These are phyloP conservation scores for Myodes glareolus DNA, from an alignment of 2,113 vertebrate genomes.

Conservation along the genomic window DNA sequence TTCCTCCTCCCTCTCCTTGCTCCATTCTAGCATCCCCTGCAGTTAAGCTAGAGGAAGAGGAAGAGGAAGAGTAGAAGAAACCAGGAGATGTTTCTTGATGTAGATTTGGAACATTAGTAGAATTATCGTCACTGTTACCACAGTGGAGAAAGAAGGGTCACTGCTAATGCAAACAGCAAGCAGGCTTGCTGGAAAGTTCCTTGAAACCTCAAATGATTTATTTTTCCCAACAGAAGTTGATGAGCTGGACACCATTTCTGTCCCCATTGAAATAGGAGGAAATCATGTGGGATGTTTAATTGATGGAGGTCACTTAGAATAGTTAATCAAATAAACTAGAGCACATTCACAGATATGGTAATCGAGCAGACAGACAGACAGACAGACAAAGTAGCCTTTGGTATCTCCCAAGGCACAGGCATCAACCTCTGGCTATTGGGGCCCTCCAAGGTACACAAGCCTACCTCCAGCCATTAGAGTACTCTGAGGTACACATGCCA, in stretches of 20 bases:
- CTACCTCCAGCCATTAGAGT: background rate
- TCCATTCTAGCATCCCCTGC: rapidly evolving
- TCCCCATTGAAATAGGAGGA: background rate
- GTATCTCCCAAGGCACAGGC: background rate
- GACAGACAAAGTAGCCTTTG: background rate
- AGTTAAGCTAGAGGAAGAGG: too few relatives aligned
- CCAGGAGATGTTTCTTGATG: background rate
- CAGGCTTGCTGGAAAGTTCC: background rate
- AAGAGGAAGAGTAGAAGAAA: background rate
- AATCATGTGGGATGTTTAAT: background rate
- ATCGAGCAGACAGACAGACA: too few relatives aligned
- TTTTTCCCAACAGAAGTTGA: background rate
- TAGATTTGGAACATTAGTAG: background rate
- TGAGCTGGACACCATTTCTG: background rate
- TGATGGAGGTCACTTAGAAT: background rate
- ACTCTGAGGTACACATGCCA: too few relatives aligned
- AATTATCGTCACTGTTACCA: background rate
- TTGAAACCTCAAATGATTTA: background rate
- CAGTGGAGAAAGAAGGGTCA: background rate
- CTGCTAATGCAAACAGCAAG: background rate
- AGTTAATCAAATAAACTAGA: background rate
- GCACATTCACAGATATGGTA: background rate
- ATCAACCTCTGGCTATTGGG: background rate
- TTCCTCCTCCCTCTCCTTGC: background rate
- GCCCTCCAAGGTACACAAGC: background rate